Conservation (phyloP, 2,888 invertebrate genomes). For the Aproaerema taeniolella region DNA sequence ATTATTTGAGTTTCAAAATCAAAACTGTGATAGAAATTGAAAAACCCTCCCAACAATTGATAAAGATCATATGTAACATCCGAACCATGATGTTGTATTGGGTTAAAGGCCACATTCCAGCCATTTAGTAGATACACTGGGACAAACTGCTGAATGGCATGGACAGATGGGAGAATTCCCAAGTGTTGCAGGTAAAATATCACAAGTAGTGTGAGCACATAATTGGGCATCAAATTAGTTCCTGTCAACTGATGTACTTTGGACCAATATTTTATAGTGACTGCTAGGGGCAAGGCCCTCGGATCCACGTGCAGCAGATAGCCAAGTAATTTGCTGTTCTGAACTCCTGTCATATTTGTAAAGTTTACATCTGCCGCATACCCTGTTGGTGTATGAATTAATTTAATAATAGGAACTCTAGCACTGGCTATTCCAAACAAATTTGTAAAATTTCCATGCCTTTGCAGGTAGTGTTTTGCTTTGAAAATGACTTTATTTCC, state of each 20-base stretch:
- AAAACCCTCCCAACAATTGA: conserved; percentile 36
- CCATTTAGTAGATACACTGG: conserved; percentile 41
- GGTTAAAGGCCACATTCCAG: conserved; percentile 74
- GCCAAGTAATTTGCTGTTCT: conserved; percentile 80
- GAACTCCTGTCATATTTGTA: conserved; percentile 80
- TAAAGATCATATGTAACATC: conserved; percentile 17
- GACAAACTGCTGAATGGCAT: conserved; percentile 44
- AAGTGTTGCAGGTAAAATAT: conserved; percentile 82
- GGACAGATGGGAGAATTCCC: conserved; percentile 70
- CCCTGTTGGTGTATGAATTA: conserved; percentile 77
- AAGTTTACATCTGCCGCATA: conserved; percentile 85
- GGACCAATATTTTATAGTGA: conserved; percentile 83
- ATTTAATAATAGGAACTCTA: conserved; percentile 87
- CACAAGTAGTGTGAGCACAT: conserved; percentile 78
- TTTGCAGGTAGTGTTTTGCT: conserved; percentile 53
- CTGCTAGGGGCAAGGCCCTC: conserved; percentile 72
- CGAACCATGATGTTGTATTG: conserved; percentile 13
- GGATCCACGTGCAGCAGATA: conserved; percentile 71
- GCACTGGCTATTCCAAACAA: conserved; percentile 81
- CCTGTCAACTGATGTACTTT: conserved; percentile 74
- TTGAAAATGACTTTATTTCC: conserved; percentile 24
- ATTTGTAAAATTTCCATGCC: conserved; percentile 55
- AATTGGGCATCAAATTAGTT: conserved; percentile 71
- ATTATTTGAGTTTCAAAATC: conserved; percentile 26
- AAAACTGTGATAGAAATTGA: conserved; percentile 33